phyloP scores from a whole-genome alignment of 2,888 invertebrate species.

The Coelopa pilipes region DNA sequence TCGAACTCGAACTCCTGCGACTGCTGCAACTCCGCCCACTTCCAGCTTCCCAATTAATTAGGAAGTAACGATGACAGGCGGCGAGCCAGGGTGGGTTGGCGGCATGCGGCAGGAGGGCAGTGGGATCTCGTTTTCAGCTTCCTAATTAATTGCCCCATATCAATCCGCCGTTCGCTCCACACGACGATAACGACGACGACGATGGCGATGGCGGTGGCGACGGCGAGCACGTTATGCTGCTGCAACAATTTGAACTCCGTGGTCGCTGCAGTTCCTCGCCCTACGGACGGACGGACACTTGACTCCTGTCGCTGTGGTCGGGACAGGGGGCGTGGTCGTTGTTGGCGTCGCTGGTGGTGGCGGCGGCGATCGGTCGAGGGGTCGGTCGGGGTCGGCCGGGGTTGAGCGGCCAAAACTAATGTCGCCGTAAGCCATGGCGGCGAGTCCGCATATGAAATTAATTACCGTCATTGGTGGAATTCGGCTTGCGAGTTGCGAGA shows the following conservation, averaged over 20 bases:
- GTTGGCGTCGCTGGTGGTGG: too few relatives aligned
- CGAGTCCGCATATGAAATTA: slow-evolving; percentile 49
- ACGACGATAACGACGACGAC: too few relatives aligned
- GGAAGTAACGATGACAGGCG: slow-evolving; percentile 41
- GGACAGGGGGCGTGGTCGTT: too few relatives aligned
- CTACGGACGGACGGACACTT: neutral
- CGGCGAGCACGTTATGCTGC: neutral
- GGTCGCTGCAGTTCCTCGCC: neutral
- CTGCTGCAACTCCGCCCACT: too few relatives aligned
- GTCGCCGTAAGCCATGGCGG: slow-evolving; percentile 23
- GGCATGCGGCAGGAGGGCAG: neutral
- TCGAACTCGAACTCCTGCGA: neutral
- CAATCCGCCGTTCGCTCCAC: neutral
- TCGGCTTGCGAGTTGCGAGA: slow-evolving; percentile 37
- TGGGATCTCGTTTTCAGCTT: slow-evolving; percentile 17
- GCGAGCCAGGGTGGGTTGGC: neutral
- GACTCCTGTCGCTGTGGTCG: slow-evolving; percentile 16
- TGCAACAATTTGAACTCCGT: slow-evolving; percentile 1
- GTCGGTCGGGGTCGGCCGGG: neutral
- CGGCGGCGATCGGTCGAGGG: too few relatives aligned
- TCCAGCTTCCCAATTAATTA: slow-evolving; percentile 39
- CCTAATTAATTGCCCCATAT: slow-evolving; percentile 20
- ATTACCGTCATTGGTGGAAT: slow-evolving; percentile 57
- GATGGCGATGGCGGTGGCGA: too few relatives aligned
- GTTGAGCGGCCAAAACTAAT: slow-evolving; percentile 3